Conservation (phyloP, 2,797 vertebrate genomes). For the Chiroxiphia lanceolata region DNA sequence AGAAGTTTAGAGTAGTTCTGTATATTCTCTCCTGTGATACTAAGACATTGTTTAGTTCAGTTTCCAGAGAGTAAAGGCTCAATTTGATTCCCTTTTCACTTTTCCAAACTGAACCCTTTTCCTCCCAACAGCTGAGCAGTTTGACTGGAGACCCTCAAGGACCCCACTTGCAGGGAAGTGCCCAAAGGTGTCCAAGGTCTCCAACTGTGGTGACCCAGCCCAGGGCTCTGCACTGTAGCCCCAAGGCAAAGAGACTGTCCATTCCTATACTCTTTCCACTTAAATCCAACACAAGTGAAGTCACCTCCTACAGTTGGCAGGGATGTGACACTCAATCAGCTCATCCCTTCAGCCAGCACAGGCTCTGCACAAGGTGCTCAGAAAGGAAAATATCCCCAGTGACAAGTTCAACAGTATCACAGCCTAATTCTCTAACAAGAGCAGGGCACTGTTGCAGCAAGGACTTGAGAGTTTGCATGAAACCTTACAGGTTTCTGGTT, state of each 20-base stretch:
- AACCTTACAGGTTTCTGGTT: neutral
- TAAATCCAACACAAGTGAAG: neutral
- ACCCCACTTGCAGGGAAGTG: neutral
- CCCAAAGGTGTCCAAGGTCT: neutral
- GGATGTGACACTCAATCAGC: accelerated
- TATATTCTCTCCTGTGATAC: neutral
- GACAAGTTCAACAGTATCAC: neutral
- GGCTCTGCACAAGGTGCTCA: neutral
- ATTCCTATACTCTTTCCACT: neutral
- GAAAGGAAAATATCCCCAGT: neutral
- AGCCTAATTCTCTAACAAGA: neutral
- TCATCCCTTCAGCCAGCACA: neutral
- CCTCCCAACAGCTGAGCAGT: neutral
- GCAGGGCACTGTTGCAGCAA: neutral
- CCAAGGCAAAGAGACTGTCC: neutral
- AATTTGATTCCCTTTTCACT: neutral
- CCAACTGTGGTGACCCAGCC: accelerated
- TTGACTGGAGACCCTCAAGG: neutral
- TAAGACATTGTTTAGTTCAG: neutral
- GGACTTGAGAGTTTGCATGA: neutral
- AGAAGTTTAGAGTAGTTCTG: neutral
- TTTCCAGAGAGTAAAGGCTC: neutral
- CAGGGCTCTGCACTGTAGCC: neutral
- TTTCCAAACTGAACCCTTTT: neutral
- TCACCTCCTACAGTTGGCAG: neutral